phyloP scores from a whole-genome alignment of 35 echinoderm and acorn worm genomes.

The Lytechinus variegatus region DNA sequence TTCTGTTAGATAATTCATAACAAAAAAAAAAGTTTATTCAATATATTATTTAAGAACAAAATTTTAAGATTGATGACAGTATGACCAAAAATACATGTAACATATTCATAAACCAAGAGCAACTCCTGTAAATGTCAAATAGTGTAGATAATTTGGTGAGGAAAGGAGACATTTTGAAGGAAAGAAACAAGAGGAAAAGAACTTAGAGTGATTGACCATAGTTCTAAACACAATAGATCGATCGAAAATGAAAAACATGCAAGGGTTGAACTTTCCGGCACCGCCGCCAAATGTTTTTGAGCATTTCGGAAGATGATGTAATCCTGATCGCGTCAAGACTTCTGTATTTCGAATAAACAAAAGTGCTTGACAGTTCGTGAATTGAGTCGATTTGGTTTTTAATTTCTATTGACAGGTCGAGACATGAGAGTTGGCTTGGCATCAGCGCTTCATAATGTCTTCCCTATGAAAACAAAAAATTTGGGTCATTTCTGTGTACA shows the following conservation, averaged over 20 bases:
- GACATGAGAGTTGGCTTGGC: not conserved
- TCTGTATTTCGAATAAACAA: not conserved
- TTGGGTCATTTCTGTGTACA: not conserved
- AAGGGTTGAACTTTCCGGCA: not conserved
- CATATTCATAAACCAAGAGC: too few species aligned
- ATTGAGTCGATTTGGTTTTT: not conserved
- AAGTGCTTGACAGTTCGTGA: not conserved
- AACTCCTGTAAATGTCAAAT: too few species aligned
- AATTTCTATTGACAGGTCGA: not conserved
- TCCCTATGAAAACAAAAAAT: not conserved
- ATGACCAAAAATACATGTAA: too few species aligned
- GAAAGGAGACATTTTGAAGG: not conserved
- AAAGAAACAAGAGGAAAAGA: not conserved
- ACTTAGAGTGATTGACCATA: not conserved
- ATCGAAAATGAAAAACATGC: not conserved
- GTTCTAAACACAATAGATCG: not conserved
- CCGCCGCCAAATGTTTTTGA: not conserved
- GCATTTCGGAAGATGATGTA: not conserved
- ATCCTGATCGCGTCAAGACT: not conserved
- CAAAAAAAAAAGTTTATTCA: too few species aligned
- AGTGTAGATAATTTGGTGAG: too few species aligned
- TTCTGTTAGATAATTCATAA: too few species aligned
- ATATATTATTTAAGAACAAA: too few species aligned
- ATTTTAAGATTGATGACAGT: too few species aligned
- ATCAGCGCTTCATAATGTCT: not conserved